Percentiles rank a stretch among this genome's conserved stretches.
These are phyloP conservation scores for Azorinus chamasolen DNA, from an alignment of 2,888 invertebrate species.

Conservation along the genomic window DNA sequence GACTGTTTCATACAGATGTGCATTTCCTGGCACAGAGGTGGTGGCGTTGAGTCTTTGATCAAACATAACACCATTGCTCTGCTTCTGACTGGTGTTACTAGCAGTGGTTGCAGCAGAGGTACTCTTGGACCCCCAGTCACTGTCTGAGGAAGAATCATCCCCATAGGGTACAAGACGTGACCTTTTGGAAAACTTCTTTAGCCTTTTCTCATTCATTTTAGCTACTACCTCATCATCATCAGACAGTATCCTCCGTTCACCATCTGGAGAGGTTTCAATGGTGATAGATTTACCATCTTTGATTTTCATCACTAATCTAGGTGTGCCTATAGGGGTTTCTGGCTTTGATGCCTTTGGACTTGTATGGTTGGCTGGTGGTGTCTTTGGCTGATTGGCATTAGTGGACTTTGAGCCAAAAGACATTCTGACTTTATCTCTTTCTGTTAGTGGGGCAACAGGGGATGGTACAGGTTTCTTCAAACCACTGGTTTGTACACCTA, in stretches of 20 bases:
- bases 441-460: slow-evolving; percentile 56
- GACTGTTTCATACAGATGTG: slow-evolving; percentile 68
- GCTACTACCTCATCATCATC: slow-evolving; percentile 64
- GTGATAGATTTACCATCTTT: slow-evolving; percentile 83
- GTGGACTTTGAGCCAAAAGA: slow-evolving; percentile 78
- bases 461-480: not conserved
- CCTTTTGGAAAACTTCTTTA: slow-evolving; percentile 44
- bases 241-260: slow-evolving; percentile 75
- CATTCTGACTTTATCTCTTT: slow-evolving; percentile 78
- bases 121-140: slow-evolving; percentile 46
- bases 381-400: slow-evolving; percentile 16
- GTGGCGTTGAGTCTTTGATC: slow-evolving; percentile 78
- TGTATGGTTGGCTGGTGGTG: slow-evolving; percentile 20
- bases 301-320: slow-evolving; percentile 84
- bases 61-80: slow-evolving; percentile 65
- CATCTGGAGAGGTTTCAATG: slow-evolving; percentile 78
- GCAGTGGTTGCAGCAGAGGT: not conserved
- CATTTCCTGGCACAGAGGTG: slow-evolving; percentile 81
- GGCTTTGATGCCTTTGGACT: slow-evolving; percentile 15
- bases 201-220: slow-evolving; percentile 28
- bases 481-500: no score
- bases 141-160: slow-evolving; percentile 84
- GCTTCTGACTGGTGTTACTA: slow-evolving; percentile 9
- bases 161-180: slow-evolving; percentile 84
- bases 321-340: slow-evolving; percentile 8